Evolutionary conservation across 1,140 invertebrate genomes (phyloP).

Genomic region (Lanistes nyassanus): DNA sequence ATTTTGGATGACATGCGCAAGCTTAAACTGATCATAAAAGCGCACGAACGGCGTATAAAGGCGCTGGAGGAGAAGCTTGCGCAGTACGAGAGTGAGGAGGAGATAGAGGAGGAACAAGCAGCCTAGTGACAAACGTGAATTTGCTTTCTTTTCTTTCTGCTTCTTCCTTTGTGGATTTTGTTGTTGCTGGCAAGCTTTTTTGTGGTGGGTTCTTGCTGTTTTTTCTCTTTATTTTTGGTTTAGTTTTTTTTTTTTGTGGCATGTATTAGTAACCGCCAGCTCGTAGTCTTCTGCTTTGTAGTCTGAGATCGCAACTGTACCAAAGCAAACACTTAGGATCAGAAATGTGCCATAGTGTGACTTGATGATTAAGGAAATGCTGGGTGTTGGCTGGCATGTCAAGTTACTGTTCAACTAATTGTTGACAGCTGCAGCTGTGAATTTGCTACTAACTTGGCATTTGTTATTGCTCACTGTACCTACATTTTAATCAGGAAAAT

Average conservation of each 20-base stretch:
- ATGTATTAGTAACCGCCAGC: neutral
- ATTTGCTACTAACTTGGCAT: too few relatives aligned
- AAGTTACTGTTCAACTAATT: too few relatives aligned
- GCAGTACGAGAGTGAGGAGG: slow-evolving; percentile 62
- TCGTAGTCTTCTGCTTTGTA: too few relatives aligned
- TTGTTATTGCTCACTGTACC: too few relatives aligned
- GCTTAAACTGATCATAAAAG: slow-evolving; percentile 68
- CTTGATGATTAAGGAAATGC: too few relatives aligned
- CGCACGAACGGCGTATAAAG: slow-evolving; percentile 67
- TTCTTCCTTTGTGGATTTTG: slow-evolving; percentile 8
- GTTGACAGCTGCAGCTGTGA: too few relatives aligned
- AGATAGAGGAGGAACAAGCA: slow-evolving; percentile 19
- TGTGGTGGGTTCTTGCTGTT: neutral
- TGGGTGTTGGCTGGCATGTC: too few relatives aligned
- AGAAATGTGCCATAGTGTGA: too few relatives aligned
- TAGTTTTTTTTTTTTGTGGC: neutral
- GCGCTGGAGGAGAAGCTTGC: slow-evolving; percentile 63
- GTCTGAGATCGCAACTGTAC: too few relatives aligned
- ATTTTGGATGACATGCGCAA: slow-evolving; percentile 67
- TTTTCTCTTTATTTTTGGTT: neutral
- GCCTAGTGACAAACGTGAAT: slow-evolving; percentile 10
- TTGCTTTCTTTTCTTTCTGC: slow-evolving; percentile 17
- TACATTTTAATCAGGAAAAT: too few relatives aligned
- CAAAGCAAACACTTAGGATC: too few relatives aligned
- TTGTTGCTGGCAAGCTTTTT: neutral